These are phyloP conservation scores for Ips typographus DNA, from an alignment of 1,140 invertebrate species.

Conservation along the genomic window DNA sequence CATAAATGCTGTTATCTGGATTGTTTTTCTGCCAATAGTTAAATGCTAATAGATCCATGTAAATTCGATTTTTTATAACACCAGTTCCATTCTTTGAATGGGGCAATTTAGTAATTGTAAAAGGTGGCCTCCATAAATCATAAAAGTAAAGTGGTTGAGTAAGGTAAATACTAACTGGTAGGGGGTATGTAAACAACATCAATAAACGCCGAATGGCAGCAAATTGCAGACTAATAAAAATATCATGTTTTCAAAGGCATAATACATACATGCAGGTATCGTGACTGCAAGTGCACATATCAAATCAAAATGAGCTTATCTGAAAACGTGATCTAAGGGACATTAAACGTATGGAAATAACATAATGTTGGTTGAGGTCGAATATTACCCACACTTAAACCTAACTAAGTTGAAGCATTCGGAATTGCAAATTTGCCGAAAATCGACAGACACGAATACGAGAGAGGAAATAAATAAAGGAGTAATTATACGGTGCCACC, in stretches of 20 bases:
- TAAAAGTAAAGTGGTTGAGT: conserved; percentile 11
- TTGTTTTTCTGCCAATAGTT: conserved; percentile 6
- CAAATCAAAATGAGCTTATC: conserved; percentile 35
- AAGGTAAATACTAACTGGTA: conserved; percentile 17
- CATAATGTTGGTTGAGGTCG: conserved; percentile 19
- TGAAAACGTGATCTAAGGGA: conserved; percentile 38
- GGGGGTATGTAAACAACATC: conserved; percentile 26
- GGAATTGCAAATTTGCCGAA: conserved; percentile 37
- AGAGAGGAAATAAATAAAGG: conserved; percentile 31
- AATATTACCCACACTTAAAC: conserved; percentile 31
- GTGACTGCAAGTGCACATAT: conserved; percentile 35
- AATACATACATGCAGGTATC: conserved; percentile 17
- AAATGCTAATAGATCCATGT: not conserved
- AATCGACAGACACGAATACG: conserved; percentile 23
- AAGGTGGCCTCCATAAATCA: conserved; percentile 9
- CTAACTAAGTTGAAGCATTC: conserved; percentile 32
- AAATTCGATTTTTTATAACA: not conserved
- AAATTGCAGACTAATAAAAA: conserved; percentile 36
- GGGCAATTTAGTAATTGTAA: not conserved
- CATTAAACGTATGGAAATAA: conserved; percentile 38
- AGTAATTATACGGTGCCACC: conserved; percentile 32
- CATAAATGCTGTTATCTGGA: conserved; percentile 7
- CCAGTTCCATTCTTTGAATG: too few species aligned
- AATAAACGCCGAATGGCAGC: conserved; percentile 24
- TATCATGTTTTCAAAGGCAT: conserved; percentile 20